Conservation (phyloP, 2,113 vertebrate genomes). For the Alosa alosa region DNA sequence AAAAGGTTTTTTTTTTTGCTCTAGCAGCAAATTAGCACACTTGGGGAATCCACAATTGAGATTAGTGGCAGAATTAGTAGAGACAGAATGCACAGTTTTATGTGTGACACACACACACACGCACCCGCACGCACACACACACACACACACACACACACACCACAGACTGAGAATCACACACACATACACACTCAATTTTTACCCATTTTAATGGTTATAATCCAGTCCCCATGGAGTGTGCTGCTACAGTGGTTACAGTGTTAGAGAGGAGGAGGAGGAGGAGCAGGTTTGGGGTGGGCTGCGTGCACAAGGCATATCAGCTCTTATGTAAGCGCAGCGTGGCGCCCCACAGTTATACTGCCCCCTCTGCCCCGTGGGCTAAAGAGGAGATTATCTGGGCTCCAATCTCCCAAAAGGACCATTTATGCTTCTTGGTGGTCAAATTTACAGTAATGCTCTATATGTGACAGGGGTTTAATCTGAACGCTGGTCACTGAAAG, state of each 20-base stretch:
- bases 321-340: neutral
- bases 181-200: neutral
- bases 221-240: neutral
- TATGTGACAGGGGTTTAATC: neutral
- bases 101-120: too few relatives aligned
- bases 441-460: neutral
- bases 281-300: neutral
- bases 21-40: neutral
- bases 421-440: neutral
- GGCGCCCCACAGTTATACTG: neutral
- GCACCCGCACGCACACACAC: neutral
- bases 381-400: neutral
- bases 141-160: neutral
- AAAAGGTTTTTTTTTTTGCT: neutral
- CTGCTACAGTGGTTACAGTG: neutral
- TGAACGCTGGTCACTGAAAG: neutral
- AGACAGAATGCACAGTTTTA: neutral
- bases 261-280: neutral
- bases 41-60: neutral
- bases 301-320: neutral
- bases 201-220: neutral
- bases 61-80: neutral
- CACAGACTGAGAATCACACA: neutral
- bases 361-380: neutral
- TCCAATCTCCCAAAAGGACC: neutral